Evolutionary conservation across 2,113 vertebrate species (phyloP), one percentile per base, ranked within the genome.

Genomic region (Paratilapia polleni): DNA sequence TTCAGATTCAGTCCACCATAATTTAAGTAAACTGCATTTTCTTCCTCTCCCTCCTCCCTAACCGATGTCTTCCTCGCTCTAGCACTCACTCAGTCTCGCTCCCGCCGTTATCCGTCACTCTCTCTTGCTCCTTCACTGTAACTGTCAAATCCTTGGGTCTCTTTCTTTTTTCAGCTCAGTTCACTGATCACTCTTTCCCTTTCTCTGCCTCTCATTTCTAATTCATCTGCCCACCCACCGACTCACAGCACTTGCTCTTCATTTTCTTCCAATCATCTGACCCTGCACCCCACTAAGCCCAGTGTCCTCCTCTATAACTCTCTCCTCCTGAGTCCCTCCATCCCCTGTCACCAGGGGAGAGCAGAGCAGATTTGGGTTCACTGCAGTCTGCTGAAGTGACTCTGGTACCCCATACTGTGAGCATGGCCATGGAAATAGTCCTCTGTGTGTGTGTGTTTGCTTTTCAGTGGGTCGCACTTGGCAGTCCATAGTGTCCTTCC

Each of bases 391-490:
- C 41, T 64, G 70, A 68, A 88, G 34, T 58, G 66, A 78, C 26
- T 82, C 43, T 43, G 81, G 54, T 78, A 10, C 70, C 73, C 62
- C 49, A 68, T 38, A 68, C 61, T 78, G 64, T n/a, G 26, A 9
- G 47, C 19, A 13, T 17, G 28, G 38, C 34, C 78, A 82, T 66
- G 62, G 26, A 81, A 63, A 77, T 58, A 28, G 57, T 73, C 28
- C 34, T 75, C 34, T 60, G 26, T 52, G 43, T 52, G 59, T 57
- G 17, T 54, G 60, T 61, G 64, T 74, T 61, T 83, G 66, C 63
- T 82, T 80, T 68, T 87, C 77, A 85, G 78, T 84, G 60, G 78
- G 60, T 56, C 38, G 74, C 26, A 77, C 6, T 81, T 88, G 88
- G 14, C 85, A 79, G 70, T 26, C 28, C 17, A 61, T 63, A 5